A percentile compares a stretch with the other conserved stretches of the same genome.
phyloP scores from a whole-genome alignment of 53 echinoderm and acorn worm species.

The Antedon mediterranea region DNA sequence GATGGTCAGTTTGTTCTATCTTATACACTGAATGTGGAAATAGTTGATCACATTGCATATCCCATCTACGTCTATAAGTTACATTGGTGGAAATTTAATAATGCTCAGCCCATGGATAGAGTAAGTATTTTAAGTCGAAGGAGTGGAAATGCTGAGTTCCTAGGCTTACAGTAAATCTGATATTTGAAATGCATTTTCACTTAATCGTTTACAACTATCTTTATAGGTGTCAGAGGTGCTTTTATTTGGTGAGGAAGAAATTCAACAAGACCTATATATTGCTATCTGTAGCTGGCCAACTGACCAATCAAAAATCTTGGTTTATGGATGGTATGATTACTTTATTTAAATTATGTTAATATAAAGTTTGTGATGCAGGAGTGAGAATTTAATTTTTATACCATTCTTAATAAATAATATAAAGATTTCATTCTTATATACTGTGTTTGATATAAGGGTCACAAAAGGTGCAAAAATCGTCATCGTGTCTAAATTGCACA shows the following conservation, averaged over 20 bases:
- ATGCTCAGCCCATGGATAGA: constrained; percentile 76
- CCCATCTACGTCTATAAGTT: constrained; percentile 77
- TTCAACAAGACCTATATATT: constrained; percentile 77
- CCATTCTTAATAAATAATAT: too few relatives aligned
- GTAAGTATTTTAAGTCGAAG: too few relatives aligned
- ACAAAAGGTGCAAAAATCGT: too few relatives aligned
- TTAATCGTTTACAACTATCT: neutral
- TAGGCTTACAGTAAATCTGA: too few relatives aligned
- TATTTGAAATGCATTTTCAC: too few relatives aligned
- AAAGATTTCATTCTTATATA: too few relatives aligned
- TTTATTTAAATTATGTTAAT: too few relatives aligned
- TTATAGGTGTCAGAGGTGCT: constrained; percentile 74
- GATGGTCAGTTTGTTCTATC: constrained; percentile 96
- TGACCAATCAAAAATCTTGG: constrained; percentile 75
- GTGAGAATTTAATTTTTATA: too few relatives aligned
- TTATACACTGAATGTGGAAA: constrained; percentile 77
- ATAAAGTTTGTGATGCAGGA: too few relatives aligned
- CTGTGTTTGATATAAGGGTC: too few relatives aligned
- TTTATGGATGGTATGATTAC: constrained; percentile 79
- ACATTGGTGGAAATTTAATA: constrained; percentile 89
- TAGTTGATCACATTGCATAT: constrained; percentile 68
- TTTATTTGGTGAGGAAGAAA: constrained; percentile 79
- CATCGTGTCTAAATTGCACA: too few relatives aligned
- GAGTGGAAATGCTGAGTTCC: too few relatives aligned
- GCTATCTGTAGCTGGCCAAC: constrained; percentile 93